Percentiles rank a stretch among this genome's conserved stretches.
Evolutionary conservation across 2,888 invertebrate genomes (phyloP).

Genomic region (Phlogophora meticulosa): DNA sequence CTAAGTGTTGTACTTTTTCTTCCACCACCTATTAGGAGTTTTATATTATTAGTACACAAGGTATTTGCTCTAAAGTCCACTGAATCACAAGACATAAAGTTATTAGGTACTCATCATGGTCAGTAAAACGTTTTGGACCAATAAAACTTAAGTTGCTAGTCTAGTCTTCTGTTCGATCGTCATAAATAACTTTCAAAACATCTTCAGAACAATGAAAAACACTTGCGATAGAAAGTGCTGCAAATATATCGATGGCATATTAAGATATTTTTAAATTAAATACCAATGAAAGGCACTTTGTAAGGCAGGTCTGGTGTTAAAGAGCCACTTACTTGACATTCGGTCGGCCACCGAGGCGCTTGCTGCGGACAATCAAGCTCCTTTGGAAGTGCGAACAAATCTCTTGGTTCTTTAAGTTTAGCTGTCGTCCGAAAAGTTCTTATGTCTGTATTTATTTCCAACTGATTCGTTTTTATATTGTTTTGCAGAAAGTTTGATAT

Average conservation of each 20-base stretch:
- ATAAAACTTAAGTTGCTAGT: neutral
- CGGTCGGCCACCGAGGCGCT: constrained; percentile 96
- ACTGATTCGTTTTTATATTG: constrained; percentile 93
- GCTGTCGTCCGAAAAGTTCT: constrained; percentile 92
- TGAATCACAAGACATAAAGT: neutral
- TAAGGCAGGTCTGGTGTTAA: neutral
- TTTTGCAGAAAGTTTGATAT: constrained; percentile 92
- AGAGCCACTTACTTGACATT: constrained; percentile 94
- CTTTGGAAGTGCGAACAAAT: constrained; percentile 93
- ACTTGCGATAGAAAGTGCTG: neutral
- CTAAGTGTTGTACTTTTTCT: constrained; percentile 95
- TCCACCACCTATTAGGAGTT: constrained; percentile 93
- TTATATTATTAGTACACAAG: constrained; percentile 8
- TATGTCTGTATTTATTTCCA: constrained; percentile 93
- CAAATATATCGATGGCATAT: neutral
- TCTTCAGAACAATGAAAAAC: neutral
- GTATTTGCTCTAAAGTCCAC: neutral
- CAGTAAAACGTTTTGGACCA: neutral
- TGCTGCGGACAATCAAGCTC: constrained; percentile 94
- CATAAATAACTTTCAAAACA: neutral
- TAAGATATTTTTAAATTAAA: constrained; percentile 8
- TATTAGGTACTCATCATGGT: no score
- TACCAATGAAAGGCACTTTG: neutral
- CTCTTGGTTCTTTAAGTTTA: constrained; percentile 93
- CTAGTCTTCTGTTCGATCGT: neutral